These are phyloP conservation scores for Gryon sp. DNA, from an alignment of 1,140 invertebrate genomes.

Conservation along the genomic window DNA sequence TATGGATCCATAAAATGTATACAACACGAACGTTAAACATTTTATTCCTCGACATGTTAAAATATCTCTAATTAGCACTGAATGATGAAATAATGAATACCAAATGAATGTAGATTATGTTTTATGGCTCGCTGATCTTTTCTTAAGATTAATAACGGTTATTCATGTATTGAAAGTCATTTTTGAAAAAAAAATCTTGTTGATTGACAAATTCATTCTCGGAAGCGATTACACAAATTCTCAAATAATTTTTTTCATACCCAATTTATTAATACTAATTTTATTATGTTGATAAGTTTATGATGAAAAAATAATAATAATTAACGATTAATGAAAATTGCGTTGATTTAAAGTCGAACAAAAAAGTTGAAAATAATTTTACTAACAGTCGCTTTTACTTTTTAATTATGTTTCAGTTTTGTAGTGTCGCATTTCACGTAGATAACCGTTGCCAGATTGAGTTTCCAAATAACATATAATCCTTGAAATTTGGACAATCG, in stretches of 20 bases:
- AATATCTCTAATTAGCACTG: conserved; percentile 25
- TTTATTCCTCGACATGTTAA: conserved; percentile 11
- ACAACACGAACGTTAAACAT: too few relatives aligned
- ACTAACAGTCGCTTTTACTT: conserved; percentile 15
- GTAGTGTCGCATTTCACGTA: conserved; percentile 39
- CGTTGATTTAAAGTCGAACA: background rate
- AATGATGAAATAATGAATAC: conserved; percentile 29
- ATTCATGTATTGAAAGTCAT: conserved; percentile 13
- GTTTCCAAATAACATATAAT: conserved; percentile 10
- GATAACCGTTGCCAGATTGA: conserved; percentile 13
- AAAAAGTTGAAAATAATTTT: too few relatives aligned
- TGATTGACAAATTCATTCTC: conserved; percentile 32
- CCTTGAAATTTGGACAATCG: conserved; percentile 23
- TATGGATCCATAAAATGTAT: too few relatives aligned
- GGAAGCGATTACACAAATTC: conserved; percentile 11
- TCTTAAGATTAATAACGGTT: conserved; percentile 10
- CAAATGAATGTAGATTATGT: conserved; percentile 26
- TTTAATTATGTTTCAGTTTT: conserved; percentile 27
- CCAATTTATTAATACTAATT: too few relatives aligned
- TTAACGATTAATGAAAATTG: conserved; percentile 21
- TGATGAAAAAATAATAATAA: conserved; percentile 38
- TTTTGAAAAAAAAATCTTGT: conserved; percentile 13
- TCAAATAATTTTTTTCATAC: conserved; percentile 1
- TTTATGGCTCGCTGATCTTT: conserved; percentile 31
- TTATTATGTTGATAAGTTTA: too few relatives aligned